A percentile compares a stretch with the other conserved stretches of the same genome.
Conservation (phyloP, 2,797 vertebrate genomes). For the Anabas testudineus region DNA sequence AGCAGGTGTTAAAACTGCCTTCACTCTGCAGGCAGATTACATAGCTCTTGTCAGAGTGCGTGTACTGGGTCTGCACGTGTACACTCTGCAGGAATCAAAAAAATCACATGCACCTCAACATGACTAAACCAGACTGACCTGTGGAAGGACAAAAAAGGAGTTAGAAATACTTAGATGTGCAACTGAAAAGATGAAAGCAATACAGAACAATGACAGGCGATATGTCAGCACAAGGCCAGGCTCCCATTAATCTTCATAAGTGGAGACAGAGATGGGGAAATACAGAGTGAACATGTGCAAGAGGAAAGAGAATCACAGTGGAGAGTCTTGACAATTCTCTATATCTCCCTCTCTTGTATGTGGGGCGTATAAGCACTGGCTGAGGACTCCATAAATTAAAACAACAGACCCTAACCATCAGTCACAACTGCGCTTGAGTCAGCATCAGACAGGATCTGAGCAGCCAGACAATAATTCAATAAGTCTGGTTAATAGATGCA, state of each 20-base stretch:
- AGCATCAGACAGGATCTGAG: conserved; percentile 36
- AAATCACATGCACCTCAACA: conserved; percentile 24
- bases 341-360: conserved; percentile 9
- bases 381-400: conserved; percentile 45
- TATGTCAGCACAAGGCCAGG: conserved; percentile 41
- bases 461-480: conserved; percentile 63
- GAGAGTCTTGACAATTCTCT: conserved; percentile 28
- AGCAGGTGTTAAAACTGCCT: conserved; percentile 37
- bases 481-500: conserved; percentile 50
- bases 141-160: conserved; percentile 66
- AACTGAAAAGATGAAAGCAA: conserved; percentile 60
- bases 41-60: conserved; percentile 24
- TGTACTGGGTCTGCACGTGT: neutral
- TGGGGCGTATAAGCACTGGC: neutral
- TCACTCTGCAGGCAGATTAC: conserved; percentile 36
- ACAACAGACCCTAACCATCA: conserved; percentile 43
- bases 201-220: conserved; percentile 62
- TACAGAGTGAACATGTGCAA: conserved; percentile 53
- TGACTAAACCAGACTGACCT: conserved; percentile 62
- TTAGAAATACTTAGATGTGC: conserved; percentile 54
- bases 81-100: conserved; percentile 27
- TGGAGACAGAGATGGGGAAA: conserved; percentile 43
- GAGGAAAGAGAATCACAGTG: conserved; percentile 34
- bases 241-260: conserved; percentile 67
- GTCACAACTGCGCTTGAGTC: conserved; percentile 48